Evolutionary conservation across 2,797 vertebrate genomes (phyloP).

Genomic region (Cephalopachus bancanus): DNA sequence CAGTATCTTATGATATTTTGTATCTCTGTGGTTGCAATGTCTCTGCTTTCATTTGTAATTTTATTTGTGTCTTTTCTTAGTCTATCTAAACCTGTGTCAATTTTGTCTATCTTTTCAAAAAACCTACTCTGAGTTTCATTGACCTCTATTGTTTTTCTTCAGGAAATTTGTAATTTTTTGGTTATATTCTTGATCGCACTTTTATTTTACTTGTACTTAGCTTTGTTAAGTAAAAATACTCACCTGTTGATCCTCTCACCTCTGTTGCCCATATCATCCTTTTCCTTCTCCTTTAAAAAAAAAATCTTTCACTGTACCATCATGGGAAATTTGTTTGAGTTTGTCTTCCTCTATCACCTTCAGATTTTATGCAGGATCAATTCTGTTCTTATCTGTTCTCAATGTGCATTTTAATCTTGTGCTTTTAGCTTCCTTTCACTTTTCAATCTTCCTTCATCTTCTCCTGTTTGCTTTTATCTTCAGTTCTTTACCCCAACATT

Average conservation of each 20-base stretch:
- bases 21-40: background rate
- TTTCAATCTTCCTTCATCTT: background rate
- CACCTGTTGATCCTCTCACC: background rate
- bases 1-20: background rate
- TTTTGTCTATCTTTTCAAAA: background rate
- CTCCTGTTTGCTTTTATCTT: background rate
- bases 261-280: background rate
- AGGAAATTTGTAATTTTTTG: background rate
- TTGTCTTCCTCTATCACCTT: background rate
- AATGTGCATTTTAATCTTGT: background rate
- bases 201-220: background rate
- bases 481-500: background rate
- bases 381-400: background rate
- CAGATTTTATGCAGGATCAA: background rate
- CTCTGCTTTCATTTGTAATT: background rate
- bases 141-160: slow-evolving; percentile 1
- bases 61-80: background rate
- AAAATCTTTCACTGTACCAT: background rate
- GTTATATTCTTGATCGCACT: background rate
- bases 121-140: background rate
- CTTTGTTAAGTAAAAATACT: background rate
- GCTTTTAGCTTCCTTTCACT: background rate
- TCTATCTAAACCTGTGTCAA: background rate
- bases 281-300: background rate
- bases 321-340: background rate